Base-by-base conservation (phyloP, 2,797 vertebrate genomes). In the Pogoniulus pusillus region DNA sequence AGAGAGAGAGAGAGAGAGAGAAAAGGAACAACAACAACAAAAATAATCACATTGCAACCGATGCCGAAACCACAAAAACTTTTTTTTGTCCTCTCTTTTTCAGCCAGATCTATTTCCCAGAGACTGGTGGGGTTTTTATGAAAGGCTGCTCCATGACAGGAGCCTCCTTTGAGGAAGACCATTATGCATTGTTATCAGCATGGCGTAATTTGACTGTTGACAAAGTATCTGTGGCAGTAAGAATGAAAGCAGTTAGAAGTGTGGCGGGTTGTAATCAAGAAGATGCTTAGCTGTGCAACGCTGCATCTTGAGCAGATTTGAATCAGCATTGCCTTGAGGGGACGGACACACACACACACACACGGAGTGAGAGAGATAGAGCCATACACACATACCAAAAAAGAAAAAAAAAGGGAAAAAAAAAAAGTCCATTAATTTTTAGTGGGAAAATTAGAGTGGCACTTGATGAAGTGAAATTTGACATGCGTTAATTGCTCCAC, bases 381-480 rank as follows among this genome's bases (percentile, higher is more conserved):
- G n/a, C 49, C 7, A 27, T 7, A 55, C 6, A 84, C 87, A 83
- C 85, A 96, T 43, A 43, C 43, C 6, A 43, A 43, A 43, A 43
- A 17, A 43, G 43, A 43, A 43, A 47, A 23, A 23, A 20, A 19
- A 47, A 19, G 43, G 6, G 10, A 47, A 47, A 20, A 47, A 47
- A 47, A 47, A 95, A 97, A 98, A 97, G 95, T 97, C 97, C 97
- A 98, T 98, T 98, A 97, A 98, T 98, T 98, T 98, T 98, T 97
- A 98, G 98, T 98, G 97, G 98, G 98, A 98, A 98, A 98, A 98
- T 97, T 97, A 98, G 98, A 99, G 98, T 98, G 98, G 98, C 98
- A 99, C 98, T 98, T 98, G 98, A 99, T 98, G 98, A 98, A 98
- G 98, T 98, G 97, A 98, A 98, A 98, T 98, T 98, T 98, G 99